A percentile compares a stretch with the other conserved stretches of the same genome.
Evolutionary conservation across 2,113 vertebrate genomes (phyloP).

Genomic region (Mastomys natalensis): DNA sequence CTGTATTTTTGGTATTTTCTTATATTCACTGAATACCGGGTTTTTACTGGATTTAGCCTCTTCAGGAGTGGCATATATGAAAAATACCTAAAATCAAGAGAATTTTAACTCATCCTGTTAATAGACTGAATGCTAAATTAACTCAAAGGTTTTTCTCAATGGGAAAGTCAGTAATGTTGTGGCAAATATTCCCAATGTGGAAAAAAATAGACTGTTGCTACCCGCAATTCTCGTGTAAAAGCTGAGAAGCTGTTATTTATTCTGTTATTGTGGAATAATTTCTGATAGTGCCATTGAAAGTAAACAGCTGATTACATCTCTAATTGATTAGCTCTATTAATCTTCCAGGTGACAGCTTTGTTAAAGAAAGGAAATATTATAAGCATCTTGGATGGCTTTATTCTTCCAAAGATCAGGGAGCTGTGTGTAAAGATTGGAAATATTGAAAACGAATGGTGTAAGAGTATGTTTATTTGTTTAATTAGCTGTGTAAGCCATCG

Average conservation of each 20-base stretch:
- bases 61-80: constrained; percentile 9
- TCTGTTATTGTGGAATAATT: neutral
- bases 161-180: constrained; percentile 22
- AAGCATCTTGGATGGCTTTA: constrained; percentile 2
- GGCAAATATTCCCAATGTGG: constrained; percentile 16
- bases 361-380: constrained; percentile 24
- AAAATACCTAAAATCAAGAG: constrained; percentile 2
- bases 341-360: constrained; percentile 67
- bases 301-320: constrained; percentile 54
- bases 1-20: constrained; percentile 36
- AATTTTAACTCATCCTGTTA: constrained; percentile 65
- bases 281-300: constrained; percentile 5
- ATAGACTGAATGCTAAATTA: constrained; percentile 14
- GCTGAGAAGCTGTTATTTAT: neutral
- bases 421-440: constrained; percentile 54
- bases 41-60: constrained; percentile 52
- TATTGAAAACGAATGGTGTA: constrained; percentile 70
- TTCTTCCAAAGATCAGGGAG: constrained; percentile 49
- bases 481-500: constrained; percentile 70
- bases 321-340: constrained; percentile 74
- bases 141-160: constrained; percentile 2
- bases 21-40: constrained; percentile 42
- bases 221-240: constrained; percentile 5
- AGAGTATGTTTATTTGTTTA: constrained; percentile 81
- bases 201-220: constrained; percentile 58